Percentiles rank a stretch among this genome's conserved stretches.
Conservation (phyloP, 2,888 invertebrate genomes). For the Bembecia ichneumoniformis region DNA sequence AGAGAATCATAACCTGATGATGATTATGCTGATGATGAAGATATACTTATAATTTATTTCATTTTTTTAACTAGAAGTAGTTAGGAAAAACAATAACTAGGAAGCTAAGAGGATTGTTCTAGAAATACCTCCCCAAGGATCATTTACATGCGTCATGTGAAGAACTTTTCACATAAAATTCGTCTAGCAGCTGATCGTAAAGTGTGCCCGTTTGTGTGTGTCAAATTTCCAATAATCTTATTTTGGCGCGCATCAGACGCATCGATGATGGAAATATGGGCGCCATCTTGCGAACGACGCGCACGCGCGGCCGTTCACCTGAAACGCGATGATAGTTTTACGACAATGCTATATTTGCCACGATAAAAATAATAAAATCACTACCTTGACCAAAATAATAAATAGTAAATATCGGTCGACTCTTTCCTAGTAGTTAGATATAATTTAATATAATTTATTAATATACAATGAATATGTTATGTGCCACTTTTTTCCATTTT, state of each 20-base stretch:
- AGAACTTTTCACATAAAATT: slow-evolving; percentile 38
- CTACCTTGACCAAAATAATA: slow-evolving; percentile 46
- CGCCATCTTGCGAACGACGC: slow-evolving; percentile 56
- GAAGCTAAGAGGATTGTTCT: not conserved
- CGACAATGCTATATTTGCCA: slow-evolving; percentile 45
- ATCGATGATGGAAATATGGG: slow-evolving; percentile 63
- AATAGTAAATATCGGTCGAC: slow-evolving; percentile 24
- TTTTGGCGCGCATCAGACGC: slow-evolving; percentile 70
- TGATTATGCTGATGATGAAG: too few relatives aligned
- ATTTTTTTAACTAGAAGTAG: too few relatives aligned
- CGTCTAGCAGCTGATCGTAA: slow-evolving; percentile 51
- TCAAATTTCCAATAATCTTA: slow-evolving; percentile 70
- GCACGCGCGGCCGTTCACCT: slow-evolving; percentile 64
- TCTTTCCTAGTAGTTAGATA: slow-evolving; percentile 2
- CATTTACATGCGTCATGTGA: slow-evolving; percentile 58
- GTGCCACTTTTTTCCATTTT: too few relatives aligned
- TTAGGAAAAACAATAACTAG: too few relatives aligned
- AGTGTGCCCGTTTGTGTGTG: slow-evolving; percentile 51
- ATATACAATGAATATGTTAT: too few relatives aligned
- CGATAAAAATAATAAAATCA: slow-evolving; percentile 52
- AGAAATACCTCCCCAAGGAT: not conserved
- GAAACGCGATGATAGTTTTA: slow-evolving; percentile 60
- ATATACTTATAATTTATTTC: too few relatives aligned
- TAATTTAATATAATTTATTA: not conserved
- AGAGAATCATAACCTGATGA: too few relatives aligned